Conservation (phyloP, 2,113 vertebrate species). For the Puffinus mauretanicus region DNA sequence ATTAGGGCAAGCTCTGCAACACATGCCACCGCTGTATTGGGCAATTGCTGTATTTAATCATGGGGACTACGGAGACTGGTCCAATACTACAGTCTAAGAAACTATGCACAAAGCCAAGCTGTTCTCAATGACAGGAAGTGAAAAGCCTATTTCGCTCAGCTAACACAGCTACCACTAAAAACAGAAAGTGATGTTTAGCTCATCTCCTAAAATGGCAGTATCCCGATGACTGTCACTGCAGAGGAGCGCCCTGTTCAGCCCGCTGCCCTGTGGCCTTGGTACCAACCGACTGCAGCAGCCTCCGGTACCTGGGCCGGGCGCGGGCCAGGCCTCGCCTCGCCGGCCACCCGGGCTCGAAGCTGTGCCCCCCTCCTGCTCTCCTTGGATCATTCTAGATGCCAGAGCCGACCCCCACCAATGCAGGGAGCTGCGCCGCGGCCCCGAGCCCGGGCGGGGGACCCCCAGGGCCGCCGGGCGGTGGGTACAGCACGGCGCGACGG, state of each 20-base stretch:
- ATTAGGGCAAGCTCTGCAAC: rapidly evolving
- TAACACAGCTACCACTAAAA: too few relatives aligned
- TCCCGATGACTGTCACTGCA: rapidly evolving
- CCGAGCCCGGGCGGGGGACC: rapidly evolving
- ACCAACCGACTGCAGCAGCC: background rate
- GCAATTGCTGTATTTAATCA: rapidly evolving
- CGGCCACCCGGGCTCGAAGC: too few relatives aligned
- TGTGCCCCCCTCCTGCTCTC: background rate
- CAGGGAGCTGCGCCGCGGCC: background rate
- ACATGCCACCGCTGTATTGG: rapidly evolving
- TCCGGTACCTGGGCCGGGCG: rapidly evolving
- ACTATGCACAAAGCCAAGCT: too few relatives aligned
- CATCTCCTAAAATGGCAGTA: background rate
- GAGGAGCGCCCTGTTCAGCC: rapidly evolving
- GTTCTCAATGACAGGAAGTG: rapidly evolving
- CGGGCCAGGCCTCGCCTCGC: background rate
- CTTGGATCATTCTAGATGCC: rapidly evolving
- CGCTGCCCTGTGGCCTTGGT: rapidly evolving
- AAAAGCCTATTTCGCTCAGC: rapidly evolving
- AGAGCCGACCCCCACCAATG: rapidly evolving
- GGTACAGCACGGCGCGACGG: rapidly evolving
- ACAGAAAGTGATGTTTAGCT: background rate
- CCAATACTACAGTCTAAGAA: rapidly evolving
- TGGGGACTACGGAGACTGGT: rapidly evolving
- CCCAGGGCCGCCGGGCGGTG: rapidly evolving